Percentiles rank a stretch among this genome's conserved stretches.
phyloP scores from a whole-genome alignment of 2,113 vertebrate species.

The Xyrauchen texanus region DNA sequence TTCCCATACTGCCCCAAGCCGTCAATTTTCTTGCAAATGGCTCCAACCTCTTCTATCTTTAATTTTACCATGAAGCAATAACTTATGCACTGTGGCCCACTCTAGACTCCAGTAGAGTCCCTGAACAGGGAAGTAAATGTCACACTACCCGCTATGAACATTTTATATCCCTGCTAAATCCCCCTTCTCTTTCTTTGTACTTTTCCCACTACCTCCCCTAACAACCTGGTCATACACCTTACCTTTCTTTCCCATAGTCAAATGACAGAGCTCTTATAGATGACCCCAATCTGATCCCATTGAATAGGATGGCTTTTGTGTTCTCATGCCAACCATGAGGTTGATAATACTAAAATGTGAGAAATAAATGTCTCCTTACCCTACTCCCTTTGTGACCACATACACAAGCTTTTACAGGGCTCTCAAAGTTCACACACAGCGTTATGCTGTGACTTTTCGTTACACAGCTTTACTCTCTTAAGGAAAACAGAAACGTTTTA shows the following conservation, averaged over 20 bases:
- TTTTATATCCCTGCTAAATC: background rate
- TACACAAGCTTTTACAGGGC: constrained; percentile 21
- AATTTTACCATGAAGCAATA: constrained; percentile 10
- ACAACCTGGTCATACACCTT: constrained; percentile 23
- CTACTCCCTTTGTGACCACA: constrained; percentile 5
- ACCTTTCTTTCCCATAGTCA: constrained; percentile 41
- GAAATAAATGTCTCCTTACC: no score
- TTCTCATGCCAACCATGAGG: constrained; percentile 27
- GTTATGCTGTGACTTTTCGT: background rate
- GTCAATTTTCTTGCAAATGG: background rate
- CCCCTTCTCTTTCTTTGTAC: constrained; percentile 13
- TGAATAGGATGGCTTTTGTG: constrained; percentile 33
- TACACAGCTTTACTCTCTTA: no score
- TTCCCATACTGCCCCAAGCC: background rate
- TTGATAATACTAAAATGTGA: background rate
- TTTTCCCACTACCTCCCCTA: constrained; percentile 2
- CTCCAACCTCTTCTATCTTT: background rate
- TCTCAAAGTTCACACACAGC: constrained; percentile 48
- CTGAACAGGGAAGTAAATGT: constrained; percentile 13
- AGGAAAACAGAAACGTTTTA: no score
- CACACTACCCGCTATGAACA: constrained; percentile 6
- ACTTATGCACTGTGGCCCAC: constrained; percentile 15
- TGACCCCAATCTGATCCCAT: constrained; percentile 31
- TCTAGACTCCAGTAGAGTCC: background rate
- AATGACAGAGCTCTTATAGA: constrained; percentile 17